Evolutionary conservation across 2,888 invertebrate genomes (phyloP).

Genomic region (Saturnia japonica): DNA sequence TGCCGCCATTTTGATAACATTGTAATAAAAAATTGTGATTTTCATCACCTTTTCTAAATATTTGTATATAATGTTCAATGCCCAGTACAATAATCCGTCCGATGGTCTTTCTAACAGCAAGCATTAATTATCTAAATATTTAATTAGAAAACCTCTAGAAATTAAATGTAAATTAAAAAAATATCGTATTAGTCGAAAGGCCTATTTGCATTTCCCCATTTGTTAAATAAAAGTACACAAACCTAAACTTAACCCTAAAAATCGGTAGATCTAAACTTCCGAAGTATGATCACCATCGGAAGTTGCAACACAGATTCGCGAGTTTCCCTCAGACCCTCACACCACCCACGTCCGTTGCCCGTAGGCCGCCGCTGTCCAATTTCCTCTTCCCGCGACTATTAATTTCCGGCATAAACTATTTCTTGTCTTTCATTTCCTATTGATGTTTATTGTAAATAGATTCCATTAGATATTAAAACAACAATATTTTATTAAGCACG

Average conservation of each 20-base stretch:
- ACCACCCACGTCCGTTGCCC: slow-evolving; percentile 65
- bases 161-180: not conserved
- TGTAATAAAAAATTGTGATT: slow-evolving; percentile 63
- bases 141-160: not conserved
- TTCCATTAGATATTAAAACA: slow-evolving; percentile 17
- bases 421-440: slow-evolving; percentile 68
- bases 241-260: not conserved
- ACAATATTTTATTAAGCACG: slow-evolving; percentile 13
- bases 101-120: slow-evolving; percentile 2
- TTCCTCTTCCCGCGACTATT: slow-evolving; percentile 78
- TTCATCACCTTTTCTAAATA: slow-evolving; percentile 42
- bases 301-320: slow-evolving; percentile 62
- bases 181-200: not conserved
- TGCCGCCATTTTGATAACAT: slow-evolving; percentile 63
- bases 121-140: not conserved
- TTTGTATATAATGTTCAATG: not conserved
- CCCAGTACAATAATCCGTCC: not conserved
- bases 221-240: not conserved
- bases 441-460: slow-evolving; percentile 39
- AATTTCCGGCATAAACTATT: slow-evolving; percentile 75
- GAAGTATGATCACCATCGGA: slow-evolving; percentile 59
- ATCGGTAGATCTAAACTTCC: slow-evolving; percentile 38
- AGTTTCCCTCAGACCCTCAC: slow-evolving; percentile 44
- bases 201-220: not conserved
- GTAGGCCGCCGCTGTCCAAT: slow-evolving; percentile 70